These are phyloP conservation scores for Drosophila nigromelanica DNA, from an alignment of 1,140 invertebrate species.

Conservation along the genomic window DNA sequence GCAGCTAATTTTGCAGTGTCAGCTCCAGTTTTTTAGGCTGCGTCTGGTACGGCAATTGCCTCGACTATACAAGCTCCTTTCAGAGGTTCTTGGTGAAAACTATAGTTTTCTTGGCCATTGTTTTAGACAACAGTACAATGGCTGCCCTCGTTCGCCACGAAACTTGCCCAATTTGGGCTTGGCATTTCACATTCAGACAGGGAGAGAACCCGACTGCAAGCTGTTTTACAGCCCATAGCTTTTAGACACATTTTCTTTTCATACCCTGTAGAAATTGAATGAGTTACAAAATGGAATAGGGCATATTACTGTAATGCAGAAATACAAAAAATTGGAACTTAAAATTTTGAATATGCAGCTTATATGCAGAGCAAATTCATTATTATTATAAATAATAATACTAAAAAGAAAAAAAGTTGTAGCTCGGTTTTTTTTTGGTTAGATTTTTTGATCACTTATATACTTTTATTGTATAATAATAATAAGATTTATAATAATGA, in stretches of 20 bases:
- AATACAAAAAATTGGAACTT: no score
- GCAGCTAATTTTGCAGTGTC: slow-evolving; percentile 40
- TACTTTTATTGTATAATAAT: no score
- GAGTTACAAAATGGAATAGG: no score
- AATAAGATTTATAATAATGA: no score
- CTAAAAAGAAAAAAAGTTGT: no score
- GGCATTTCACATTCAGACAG: slow-evolving; percentile 44
- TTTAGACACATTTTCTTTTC: slow-evolving; percentile 12
- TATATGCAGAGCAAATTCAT: no score
- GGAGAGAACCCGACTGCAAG: slow-evolving; percentile 13
- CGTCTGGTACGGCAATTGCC: slow-evolving; percentile 27
- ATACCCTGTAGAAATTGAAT: no score
- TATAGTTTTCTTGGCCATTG: slow-evolving; percentile 46
- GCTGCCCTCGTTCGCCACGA: not conserved
- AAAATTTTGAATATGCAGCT: no score
- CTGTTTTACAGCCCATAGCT: slow-evolving; percentile 28
- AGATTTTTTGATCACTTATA: no score
- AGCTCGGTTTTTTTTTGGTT: no score
- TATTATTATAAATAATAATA: no score
- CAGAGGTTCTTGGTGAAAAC: slow-evolving; percentile 24
- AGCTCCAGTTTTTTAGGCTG: slow-evolving; percentile 4
- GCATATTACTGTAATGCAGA: no score
- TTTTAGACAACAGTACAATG: slow-evolving; percentile 35
- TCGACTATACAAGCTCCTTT: slow-evolving; percentile 28
- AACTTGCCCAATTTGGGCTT: slow-evolving; percentile 38